phyloP scores from a whole-genome alignment of 2,797 vertebrate species.

The Pyrrhura leucotis region DNA sequence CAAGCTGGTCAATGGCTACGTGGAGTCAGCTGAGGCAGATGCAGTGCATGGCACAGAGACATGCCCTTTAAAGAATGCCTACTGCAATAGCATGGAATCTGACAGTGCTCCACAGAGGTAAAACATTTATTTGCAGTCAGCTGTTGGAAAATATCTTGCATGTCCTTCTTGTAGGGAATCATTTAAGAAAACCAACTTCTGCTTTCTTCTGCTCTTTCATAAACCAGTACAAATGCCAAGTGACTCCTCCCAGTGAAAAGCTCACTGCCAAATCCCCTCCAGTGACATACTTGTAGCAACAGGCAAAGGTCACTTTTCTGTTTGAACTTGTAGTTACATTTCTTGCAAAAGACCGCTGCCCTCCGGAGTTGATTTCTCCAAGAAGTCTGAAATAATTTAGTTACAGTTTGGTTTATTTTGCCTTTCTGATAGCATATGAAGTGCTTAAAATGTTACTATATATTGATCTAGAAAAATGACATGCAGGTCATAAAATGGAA shows the following conservation, averaged over 20 bases:
- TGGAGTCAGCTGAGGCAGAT: slow-evolving; percentile 42
- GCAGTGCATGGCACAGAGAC: background rate
- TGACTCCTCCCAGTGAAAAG: slow-evolving; percentile 41
- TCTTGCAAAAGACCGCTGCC: slow-evolving; percentile 33
- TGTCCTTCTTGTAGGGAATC: background rate
- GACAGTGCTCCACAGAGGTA: slow-evolving; percentile 54
- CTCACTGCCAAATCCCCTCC: slow-evolving; percentile 39
- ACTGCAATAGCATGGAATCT: background rate
- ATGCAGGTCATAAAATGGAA: background rate
- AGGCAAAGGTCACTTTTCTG: slow-evolving; percentile 59
- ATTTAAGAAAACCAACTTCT: slow-evolving; percentile 11
- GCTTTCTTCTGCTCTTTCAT: slow-evolving; percentile 28
- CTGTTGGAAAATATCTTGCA: background rate
- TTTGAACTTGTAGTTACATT: slow-evolving; percentile 45
- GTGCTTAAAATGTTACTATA: background rate
- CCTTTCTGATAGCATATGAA: background rate
- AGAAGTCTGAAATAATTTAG: background rate
- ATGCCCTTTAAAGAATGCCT: background rate
- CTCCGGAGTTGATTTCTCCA: background rate
- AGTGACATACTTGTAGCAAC: slow-evolving; percentile 46
- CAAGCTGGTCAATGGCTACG: slow-evolving; percentile 60
- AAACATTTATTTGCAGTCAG: background rate
- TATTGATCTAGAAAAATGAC: background rate
- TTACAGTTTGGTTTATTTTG: background rate
- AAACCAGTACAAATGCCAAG: slow-evolving; percentile 17